A percentile compares a stretch with the other conserved stretches of the same genome.
Evolutionary conservation across 2,797 vertebrate species (phyloP).

Genomic region (Spondyliosoma cantharus): DNA sequence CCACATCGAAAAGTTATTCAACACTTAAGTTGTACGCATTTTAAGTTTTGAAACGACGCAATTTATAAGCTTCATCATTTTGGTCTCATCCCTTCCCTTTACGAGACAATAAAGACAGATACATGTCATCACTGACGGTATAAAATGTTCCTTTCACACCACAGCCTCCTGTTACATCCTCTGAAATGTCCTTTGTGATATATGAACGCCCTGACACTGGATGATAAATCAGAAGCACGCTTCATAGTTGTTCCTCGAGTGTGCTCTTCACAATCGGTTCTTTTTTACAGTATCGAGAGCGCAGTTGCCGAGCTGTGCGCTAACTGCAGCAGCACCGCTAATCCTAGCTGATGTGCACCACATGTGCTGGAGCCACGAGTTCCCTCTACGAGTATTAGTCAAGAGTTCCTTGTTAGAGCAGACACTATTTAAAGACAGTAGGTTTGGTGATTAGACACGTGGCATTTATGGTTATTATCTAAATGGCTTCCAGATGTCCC

Average conservation of each 20-base stretch:
- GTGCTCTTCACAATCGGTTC: slow-evolving; percentile 8
- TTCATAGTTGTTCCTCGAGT: slow-evolving; percentile 1
- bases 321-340: slow-evolving; percentile 26
- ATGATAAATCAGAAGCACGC: slow-evolving; percentile 19
- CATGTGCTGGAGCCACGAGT: slow-evolving; percentile 32
- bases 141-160: not conserved
- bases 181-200: slow-evolving; percentile 12
- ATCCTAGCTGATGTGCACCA: slow-evolving; percentile 40
- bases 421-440: slow-evolving; percentile 37
- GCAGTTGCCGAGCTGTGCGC: slow-evolving; percentile 14
- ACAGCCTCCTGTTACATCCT: not conserved
- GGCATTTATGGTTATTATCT: slow-evolving; percentile 38
- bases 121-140: not conserved
- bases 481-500: slow-evolving; percentile 60
- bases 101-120: not conserved
- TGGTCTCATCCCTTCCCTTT: not conserved
- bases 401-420: slow-evolving; percentile 40
- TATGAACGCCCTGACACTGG: slow-evolving; percentile 5
- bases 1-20: not conserved
- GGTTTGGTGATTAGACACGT: slow-evolving; percentile 46
- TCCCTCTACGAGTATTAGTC: slow-evolving; percentile 20
- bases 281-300: slow-evolving; percentile 12
- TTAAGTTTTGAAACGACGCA: not conserved
- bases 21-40: not conserved
- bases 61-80: not conserved